Evolutionary conservation across 2,113 vertebrate genomes (phyloP).

Genomic region (Daphoenositta chrysoptera): DNA sequence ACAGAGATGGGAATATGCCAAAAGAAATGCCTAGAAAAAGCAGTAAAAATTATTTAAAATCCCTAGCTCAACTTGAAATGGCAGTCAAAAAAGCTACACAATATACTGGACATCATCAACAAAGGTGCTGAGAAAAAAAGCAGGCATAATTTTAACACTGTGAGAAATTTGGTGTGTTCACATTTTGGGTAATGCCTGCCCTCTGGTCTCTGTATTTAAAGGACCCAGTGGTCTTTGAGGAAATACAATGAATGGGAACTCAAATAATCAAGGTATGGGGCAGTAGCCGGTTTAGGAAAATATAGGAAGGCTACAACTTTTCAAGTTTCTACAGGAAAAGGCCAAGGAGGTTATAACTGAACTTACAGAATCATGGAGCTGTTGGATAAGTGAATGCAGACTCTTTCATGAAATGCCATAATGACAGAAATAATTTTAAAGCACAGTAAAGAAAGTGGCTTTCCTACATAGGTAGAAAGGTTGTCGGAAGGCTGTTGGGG

Average conservation of each 20-base stretch:
- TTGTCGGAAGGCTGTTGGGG: background rate
- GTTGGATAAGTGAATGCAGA: background rate
- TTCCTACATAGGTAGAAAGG: background rate
- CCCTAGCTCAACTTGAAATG: background rate
- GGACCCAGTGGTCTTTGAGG: background rate
- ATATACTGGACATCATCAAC: background rate
- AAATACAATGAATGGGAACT: background rate
- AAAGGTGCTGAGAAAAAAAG: background rate
- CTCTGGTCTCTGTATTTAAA: background rate
- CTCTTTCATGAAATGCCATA: background rate
- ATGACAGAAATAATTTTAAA: background rate
- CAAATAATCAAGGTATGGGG: background rate
- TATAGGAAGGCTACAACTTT: background rate
- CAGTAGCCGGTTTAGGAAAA: background rate
- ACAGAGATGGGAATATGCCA: background rate
- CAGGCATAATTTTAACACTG: background rate
- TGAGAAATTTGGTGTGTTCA: background rate
- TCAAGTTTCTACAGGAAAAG: background rate
- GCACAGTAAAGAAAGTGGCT: background rate
- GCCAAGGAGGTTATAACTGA: background rate
- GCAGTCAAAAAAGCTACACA: background rate
- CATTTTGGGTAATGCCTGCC: fast-evolving
- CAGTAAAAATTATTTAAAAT: background rate
- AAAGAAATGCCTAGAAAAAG: background rate
- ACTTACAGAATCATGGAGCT: background rate